Conservation (phyloP, 2,888 invertebrate species). For the Tenthredo distinguenda region DNA sequence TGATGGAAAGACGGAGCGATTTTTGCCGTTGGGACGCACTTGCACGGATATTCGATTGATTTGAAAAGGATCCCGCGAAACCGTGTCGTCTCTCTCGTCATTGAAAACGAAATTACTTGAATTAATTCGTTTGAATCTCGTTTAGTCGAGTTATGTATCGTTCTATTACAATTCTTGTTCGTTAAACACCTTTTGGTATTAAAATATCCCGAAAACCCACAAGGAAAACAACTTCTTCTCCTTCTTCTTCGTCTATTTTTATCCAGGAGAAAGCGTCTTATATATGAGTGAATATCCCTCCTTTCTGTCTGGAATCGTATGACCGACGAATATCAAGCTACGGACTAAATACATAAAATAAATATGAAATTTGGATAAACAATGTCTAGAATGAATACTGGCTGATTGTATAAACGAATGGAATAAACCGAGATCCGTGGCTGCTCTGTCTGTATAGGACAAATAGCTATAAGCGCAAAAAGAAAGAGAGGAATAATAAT, state of each 20-base stretch:
- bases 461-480: not conserved
- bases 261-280: not conserved
- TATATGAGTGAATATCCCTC: not conserved
- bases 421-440: not conserved
- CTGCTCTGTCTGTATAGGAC: not conserved
- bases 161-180: not conserved
- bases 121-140: too few relatives aligned
- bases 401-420: not conserved
- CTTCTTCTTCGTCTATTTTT: not conserved
- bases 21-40: too few relatives aligned
- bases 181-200: not conserved
- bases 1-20: too few relatives aligned
- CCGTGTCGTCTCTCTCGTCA: too few relatives aligned
- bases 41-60: too few relatives aligned
- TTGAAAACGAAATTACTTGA: too few relatives aligned
- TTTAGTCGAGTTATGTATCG: too few relatives aligned
- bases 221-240: not conserved
- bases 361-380: not conserved
- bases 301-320: not conserved
- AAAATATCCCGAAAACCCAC: not conserved
- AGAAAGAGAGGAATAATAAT: not conserved
- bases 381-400: not conserved
- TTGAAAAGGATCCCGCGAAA: too few relatives aligned
- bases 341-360: not conserved
- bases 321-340: not conserved